These are phyloP conservation scores for Brotula barbata DNA, from an alignment of 2,797 vertebrate genomes.

Conservation along the genomic window DNA sequence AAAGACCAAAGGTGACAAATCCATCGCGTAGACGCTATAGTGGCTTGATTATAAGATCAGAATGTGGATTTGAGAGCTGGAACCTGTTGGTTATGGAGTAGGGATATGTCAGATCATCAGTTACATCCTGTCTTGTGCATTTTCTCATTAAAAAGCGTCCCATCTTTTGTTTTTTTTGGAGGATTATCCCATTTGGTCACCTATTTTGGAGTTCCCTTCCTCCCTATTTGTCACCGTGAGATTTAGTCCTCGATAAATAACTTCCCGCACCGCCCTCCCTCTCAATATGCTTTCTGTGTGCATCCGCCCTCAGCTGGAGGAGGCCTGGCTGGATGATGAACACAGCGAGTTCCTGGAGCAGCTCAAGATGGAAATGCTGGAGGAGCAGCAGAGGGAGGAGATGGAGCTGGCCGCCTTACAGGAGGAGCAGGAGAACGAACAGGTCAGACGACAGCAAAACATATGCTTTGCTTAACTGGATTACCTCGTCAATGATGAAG, in stretches of 20 bases:
- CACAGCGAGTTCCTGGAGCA: constrained; percentile 97
- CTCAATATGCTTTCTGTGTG: constrained; percentile 36
- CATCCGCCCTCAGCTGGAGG: constrained; percentile 87
- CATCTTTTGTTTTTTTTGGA: not conserved
- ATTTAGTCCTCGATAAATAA: constrained; percentile 45
- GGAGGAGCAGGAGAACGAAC: constrained; percentile 84
- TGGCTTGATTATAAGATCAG: constrained; percentile 49
- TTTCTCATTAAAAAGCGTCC: constrained; percentile 31
- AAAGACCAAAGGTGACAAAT: constrained; percentile 60
- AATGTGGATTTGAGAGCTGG: constrained; percentile 44
- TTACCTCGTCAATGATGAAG: constrained; percentile 14
- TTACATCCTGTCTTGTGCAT: not conserved
- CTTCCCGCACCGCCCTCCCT: not conserved
- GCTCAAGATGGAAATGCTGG: constrained; percentile 95
- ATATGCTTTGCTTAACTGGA: constrained; percentile 8
- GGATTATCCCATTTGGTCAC: constrained; percentile 47
- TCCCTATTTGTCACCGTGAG: constrained; percentile 35
- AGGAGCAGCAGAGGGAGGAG: constrained; percentile 90
- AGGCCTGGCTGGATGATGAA: constrained; percentile 97
- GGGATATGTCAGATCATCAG: constrained; percentile 7
- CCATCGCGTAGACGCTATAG: constrained; percentile 30
- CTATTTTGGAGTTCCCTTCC: constrained; percentile 35
- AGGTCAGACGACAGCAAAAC: constrained; percentile 51
- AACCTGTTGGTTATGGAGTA: constrained; percentile 17
- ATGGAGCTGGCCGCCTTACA: constrained; percentile 82